A percentile compares a stretch with the other conserved stretches of the same genome.
Conservation (phyloP, 2,113 vertebrate species). For the Mugil cephalus region DNA sequence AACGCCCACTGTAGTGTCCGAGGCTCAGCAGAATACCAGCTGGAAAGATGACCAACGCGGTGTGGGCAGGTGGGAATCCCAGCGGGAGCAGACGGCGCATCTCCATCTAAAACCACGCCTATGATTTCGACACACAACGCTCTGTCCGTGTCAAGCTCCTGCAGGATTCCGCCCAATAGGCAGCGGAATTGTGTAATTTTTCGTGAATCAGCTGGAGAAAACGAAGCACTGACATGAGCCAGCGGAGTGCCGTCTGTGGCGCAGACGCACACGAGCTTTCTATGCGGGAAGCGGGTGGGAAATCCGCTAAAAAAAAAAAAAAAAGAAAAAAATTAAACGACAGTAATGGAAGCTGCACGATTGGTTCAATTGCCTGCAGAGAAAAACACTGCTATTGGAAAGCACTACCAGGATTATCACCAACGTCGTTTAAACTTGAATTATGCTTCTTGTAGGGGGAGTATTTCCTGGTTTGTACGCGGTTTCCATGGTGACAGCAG, state of each 20-base stretch:
- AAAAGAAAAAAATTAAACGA: too few species aligned
- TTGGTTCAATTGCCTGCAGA: too few species aligned
- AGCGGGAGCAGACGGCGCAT: slow-evolving; percentile 78
- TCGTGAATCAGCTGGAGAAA: slow-evolving; percentile 66
- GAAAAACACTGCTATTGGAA: too few species aligned
- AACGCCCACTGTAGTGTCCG: slow-evolving; percentile 1
- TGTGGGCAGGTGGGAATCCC: slow-evolving; percentile 78
- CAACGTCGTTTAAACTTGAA: too few species aligned
- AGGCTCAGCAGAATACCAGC: slow-evolving; percentile 36
- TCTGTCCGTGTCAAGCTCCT: slow-evolving; percentile 1
- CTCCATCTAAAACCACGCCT: slow-evolving; percentile 81
- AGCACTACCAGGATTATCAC: too few species aligned
- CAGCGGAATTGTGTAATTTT: slow-evolving; percentile 26
- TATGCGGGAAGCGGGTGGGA: slow-evolving; percentile 52
- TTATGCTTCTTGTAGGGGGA: background rate
- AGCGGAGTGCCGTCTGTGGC: slow-evolving; percentile 55
- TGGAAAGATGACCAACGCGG: slow-evolving; percentile 60
- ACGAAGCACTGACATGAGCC: slow-evolving; percentile 52
- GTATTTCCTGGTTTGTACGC: slow-evolving; percentile 44
- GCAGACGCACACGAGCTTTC: slow-evolving; percentile 61
- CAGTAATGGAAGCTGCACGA: too few species aligned
- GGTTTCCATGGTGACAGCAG: slow-evolving; percentile 70
- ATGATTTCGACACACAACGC: slow-evolving; percentile 50
- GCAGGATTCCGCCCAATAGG: slow-evolving; percentile 47
- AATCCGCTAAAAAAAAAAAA: slow-evolving; percentile 5